Base-by-base conservation (phyloP, 2,113 vertebrate species). In the Lasiurus borealis region DNA sequence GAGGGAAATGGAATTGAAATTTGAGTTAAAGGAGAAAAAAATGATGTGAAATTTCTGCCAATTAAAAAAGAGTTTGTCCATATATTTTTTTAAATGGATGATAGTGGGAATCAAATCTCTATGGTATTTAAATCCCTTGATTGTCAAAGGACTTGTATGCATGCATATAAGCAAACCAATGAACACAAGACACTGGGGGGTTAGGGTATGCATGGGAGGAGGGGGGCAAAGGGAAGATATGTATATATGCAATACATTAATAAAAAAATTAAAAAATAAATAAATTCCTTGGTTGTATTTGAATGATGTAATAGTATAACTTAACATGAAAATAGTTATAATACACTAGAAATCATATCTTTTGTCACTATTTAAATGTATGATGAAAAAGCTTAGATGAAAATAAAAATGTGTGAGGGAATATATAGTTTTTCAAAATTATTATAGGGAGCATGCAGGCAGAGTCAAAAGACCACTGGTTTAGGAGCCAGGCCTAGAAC, bases 351-450 rank as follows among this genome's bases (percentile, higher is more conserved):
- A 83, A 85, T 57, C 21, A 21, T 10, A 62, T 85, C 21, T 13
- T 69, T 92, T 86, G 40, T 48, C 48, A 34, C n/a, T 80, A 59
- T 78, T 73, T 75, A 84, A 93, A 44, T 52, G 57, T 57, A 64
- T 66, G 50, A 78, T 87, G 18, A 90, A 95, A 90, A 96, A 44
- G 21, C 44, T 90, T 64, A 90, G 19, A 62, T 69, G 11, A 8
- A 78, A 94, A 89, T 91, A 19, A 91, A 91, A 93, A 77, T 48
- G 23, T 85, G 10, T 27, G 27, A 80, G 27, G 15, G 40, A 73
- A 48, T 62, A 31, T 71, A 27, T 93, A 59, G 8, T 25, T 52
- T 95, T 93, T 75, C n/a, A 75, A 78, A 44, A 75, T 95, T 83
- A 69, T 76, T 93, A 90, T 76, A 91, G 40, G 52, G n/a, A 76